Evolutionary conservation across 2,797 vertebrate species (phyloP), one percentile per base, ranked within the genome.

Genomic region (Dendrocincla fuliginosa): DNA sequence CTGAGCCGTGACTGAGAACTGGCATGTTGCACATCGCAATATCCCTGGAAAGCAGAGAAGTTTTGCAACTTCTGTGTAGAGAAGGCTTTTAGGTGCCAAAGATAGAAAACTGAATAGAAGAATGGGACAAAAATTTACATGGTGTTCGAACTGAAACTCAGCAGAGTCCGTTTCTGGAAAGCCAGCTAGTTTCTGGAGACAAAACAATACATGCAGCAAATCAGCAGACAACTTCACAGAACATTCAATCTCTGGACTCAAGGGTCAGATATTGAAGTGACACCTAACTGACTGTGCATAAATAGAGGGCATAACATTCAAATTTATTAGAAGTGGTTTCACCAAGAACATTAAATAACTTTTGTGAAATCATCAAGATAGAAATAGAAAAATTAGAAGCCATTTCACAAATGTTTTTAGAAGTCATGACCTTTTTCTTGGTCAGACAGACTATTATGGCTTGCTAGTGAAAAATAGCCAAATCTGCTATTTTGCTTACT

Each of bases 71-170:
- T 87, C 42, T 49, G 19, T 24, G 5, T 20, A 32, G 18, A 71
- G 16, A 60, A 73, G 6, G 5, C 16, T 78, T 86, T 71, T 23
- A 71, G 32, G 25, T 32, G 33, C 5, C 52, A 70, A 76, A 94
- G 11, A 39, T 17, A 70, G 32, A 74, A 78, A 69, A 14, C 3
- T 55, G 50, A 16, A 15, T 53, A 46, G 7, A 22, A 71, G 25
- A 68, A 68, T 0, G 4, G 28, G 1, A 9, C 46, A 47, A 52
- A 35, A 23, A 16, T 4, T 1, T 12, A 4, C 4, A 14, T 10
- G 0, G 0, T 65, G 30, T 71, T 84, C 25, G 71, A 46, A 16
- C 4, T 13, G 4, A 71, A 84, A 59, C 33, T 65, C 65, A 17
- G 10, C 17, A 46, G 12, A 70, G 28, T 32, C 17, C 32, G 3